Evolutionary conservation across 2,113 vertebrate genomes (phyloP), one percentile per base, ranked within the genome.

Genomic region (Pipa parva): DNA sequence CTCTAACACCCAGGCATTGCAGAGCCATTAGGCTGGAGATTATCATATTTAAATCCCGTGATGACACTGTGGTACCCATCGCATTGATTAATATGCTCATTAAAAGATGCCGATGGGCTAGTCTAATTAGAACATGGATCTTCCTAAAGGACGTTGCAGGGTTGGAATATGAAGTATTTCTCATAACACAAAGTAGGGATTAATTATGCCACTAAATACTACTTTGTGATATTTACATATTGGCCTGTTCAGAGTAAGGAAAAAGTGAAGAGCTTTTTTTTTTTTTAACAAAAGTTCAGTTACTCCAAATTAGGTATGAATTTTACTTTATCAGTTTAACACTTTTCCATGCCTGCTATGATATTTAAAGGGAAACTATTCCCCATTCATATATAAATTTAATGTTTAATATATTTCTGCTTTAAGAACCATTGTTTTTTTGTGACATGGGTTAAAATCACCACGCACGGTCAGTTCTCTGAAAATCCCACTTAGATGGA

Each of bases 81-180:
- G 77, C 83, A 85, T 88, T 91, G 89, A 92, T 92, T 91, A 90
- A 92, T 92, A 84, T 88, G 85, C 89, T 92, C 89, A 91, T 91
- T 92, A 92, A 89, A 90, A 90, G 86, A 90, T 83, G 89, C 90
- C 89, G 82, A 90, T 91, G 90, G 90, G 88, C 86, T 87, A 86
- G 85, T 90, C 86, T 92, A 92, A 92, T 92, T 89, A 87, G 89
- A 90, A 90, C 89, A 90, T 89, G 88, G 88, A 91, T 91, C 89
- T 91, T 89, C 85, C 85, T 88, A 89, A 90, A 91, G 89, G 89
- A 89, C 87, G 79, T 85, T 88, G 86, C 86, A 87, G 89, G 89
- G 89, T 89, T 84, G 86, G 85, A 88, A 89, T 87, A 86, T 86
- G 87, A 91, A 90, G 89, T 88, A 88, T 89, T 90, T 86, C 88